Percentiles rank a stretch among this genome's conserved stretches.
phyloP scores from a whole-genome alignment of 2,888 invertebrate species.

The Lacanobia wlatinum region DNA sequence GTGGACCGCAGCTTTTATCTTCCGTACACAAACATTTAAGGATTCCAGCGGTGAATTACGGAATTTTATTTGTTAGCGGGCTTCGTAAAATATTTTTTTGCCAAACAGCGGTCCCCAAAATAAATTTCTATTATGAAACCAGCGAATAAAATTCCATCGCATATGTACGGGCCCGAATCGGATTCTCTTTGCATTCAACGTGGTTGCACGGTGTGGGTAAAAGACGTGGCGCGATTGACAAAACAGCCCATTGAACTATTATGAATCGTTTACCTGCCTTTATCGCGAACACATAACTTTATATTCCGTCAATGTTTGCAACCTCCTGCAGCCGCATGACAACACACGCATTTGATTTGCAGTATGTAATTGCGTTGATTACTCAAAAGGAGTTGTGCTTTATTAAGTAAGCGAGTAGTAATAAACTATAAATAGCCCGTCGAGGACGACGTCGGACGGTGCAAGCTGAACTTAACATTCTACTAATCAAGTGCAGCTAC shows the following conservation, averaged over 20 bases:
- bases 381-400: constrained; percentile 62
- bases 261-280: constrained; percentile 79
- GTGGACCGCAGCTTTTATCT: constrained; percentile 61
- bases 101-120: constrained; percentile 37
- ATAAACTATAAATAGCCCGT: constrained; percentile 56
- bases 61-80: constrained; percentile 34
- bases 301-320: constrained; percentile 73
- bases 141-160: constrained; percentile 80
- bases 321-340: constrained; percentile 70
- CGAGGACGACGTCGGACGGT: constrained; percentile 46
- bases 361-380: constrained; percentile 70
- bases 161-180: constrained; percentile 64
- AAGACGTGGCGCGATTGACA: constrained; percentile 81
- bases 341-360: constrained; percentile 70
- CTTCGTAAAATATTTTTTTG: constrained; percentile 32
- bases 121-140: constrained; percentile 66
- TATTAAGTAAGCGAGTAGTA: constrained; percentile 60
- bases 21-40: constrained; percentile 55
- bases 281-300: constrained; percentile 69
- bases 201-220: constrained; percentile 70
- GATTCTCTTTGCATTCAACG: constrained; percentile 75
- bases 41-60: constrained; percentile 36
- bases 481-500: constrained; percentile 76
- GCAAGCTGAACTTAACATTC: constrained; percentile 69
- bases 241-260: constrained; percentile 74